These are phyloP conservation scores for Salvator merianae DNA, from an alignment of 2,113 vertebrate species.

Conservation along the genomic window DNA sequence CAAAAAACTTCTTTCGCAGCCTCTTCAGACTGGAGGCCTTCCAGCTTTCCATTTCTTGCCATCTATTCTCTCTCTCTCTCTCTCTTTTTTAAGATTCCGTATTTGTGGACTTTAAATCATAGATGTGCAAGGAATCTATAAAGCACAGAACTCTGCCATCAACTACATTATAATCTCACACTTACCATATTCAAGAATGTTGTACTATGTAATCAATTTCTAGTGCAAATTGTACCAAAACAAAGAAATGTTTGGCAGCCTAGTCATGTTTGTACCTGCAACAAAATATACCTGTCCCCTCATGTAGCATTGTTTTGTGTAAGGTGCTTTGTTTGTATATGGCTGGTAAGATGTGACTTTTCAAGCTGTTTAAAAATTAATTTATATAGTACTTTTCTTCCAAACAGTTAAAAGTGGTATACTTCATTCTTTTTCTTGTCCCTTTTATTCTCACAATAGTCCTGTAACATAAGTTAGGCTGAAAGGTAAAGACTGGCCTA, in stretches of 20 bases:
- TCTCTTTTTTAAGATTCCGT: slow-evolving; percentile 26
- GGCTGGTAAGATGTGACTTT: too few species aligned
- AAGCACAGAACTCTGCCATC: not conserved
- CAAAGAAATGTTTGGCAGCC: not conserved
- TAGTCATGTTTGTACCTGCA: too few species aligned
- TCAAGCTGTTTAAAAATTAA: too few species aligned
- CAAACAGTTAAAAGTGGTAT: too few species aligned
- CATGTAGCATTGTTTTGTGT: too few species aligned
- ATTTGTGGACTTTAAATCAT: slow-evolving; percentile 10
- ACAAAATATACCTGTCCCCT: too few species aligned
- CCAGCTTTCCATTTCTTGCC: slow-evolving; percentile 61
- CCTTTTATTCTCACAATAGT: too few species aligned
- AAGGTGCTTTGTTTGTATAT: too few species aligned
- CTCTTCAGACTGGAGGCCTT: slow-evolving; percentile 62
- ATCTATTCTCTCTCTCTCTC: slow-evolving; percentile 15
- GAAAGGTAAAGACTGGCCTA: too few species aligned
- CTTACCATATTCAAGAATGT: not conserved
- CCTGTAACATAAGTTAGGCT: too few species aligned
- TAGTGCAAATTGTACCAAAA: not conserved
- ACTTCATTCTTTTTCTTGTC: too few species aligned
- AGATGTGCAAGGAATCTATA: not conserved
- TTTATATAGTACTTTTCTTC: not conserved
- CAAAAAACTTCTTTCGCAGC: slow-evolving; percentile 58
- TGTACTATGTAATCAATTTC: not conserved
- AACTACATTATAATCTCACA: not conserved